Evolutionary conservation across 2,797 vertebrate species (phyloP).

Genomic region (Novumbra hubbsi): DNA sequence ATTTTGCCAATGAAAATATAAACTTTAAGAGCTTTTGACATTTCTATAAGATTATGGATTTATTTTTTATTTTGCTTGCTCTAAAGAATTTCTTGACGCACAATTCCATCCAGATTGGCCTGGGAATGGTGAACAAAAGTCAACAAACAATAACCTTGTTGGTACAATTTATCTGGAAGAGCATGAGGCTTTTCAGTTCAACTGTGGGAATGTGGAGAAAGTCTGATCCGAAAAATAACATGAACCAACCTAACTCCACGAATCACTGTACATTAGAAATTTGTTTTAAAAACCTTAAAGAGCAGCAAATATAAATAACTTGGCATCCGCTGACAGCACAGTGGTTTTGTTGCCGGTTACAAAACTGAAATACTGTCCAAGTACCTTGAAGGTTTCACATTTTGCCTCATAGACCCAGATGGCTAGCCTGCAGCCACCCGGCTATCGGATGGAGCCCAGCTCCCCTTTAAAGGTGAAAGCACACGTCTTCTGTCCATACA

Average conservation of each 20-base stretch:
- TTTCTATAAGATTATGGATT: constrained; percentile 43
- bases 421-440: constrained; percentile 58
- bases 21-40: constrained; percentile 53
- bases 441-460: constrained; percentile 64
- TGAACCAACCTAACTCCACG: constrained; percentile 55
- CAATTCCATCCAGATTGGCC: constrained; percentile 57
- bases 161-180: constrained; percentile 26
- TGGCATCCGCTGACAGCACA: constrained; percentile 56
- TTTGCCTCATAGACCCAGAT: constrained; percentile 41
- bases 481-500: constrained; percentile 26
- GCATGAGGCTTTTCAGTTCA: constrained; percentile 50
- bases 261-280: constrained; percentile 22
- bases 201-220: constrained; percentile 65
- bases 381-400: constrained; percentile 66
- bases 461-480: constrained; percentile 55
- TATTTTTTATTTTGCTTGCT: constrained; percentile 34
- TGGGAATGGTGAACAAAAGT: constrained; percentile 39
- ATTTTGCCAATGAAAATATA: constrained; percentile 33
- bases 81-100: constrained; percentile 46
- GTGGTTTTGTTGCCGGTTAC: constrained; percentile 56
- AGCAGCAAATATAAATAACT: constrained; percentile 72
- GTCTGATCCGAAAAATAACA: constrained; percentile 65
- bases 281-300: constrained; percentile 14
- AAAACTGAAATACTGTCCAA: constrained; percentile 72
- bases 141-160: constrained; percentile 49